phyloP scores from a whole-genome alignment of 2,113 vertebrate species.

The Chaenogobius annularis region DNA sequence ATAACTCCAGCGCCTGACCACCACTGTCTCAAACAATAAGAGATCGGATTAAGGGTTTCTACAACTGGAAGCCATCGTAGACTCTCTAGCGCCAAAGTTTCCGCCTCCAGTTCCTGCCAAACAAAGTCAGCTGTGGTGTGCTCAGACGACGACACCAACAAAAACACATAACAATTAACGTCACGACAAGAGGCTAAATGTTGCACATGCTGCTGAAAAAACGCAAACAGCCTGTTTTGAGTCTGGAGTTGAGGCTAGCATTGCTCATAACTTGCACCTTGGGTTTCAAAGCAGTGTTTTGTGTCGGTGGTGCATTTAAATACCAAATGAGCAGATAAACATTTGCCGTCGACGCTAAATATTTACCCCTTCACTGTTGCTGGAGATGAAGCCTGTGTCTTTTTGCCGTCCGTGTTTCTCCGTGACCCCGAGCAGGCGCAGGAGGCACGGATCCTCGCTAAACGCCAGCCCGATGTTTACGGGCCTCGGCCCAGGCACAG shows the following conservation, averaged over 20 bases:
- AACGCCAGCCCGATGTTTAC: slow-evolving; percentile 79
- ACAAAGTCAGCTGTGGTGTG: slow-evolving; percentile 29
- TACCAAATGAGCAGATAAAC: neutral
- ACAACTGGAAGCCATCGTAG: slow-evolving; percentile 29
- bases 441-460: slow-evolving; percentile 80
- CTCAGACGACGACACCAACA: neutral
- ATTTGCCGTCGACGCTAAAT: slow-evolving; percentile 10
- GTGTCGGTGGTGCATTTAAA: neutral
- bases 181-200: slow-evolving; percentile 3
- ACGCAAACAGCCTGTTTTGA: slow-evolving; percentile 2
- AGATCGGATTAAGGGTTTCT: slow-evolving; percentile 33
- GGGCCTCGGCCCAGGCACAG: slow-evolving; percentile 77
- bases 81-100: slow-evolving; percentile 54
- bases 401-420: slow-evolving; percentile 79
- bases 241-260: slow-evolving; percentile 32
- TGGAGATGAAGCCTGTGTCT: slow-evolving; percentile 79
- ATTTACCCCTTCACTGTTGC: slow-evolving; percentile 78
- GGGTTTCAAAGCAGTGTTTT: neutral
- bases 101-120: slow-evolving; percentile 41
- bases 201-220: neutral
- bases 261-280: neutral
- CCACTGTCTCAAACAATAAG: slow-evolving; percentile 15
- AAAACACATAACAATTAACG: slow-evolving; percentile 1
- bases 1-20: slow-evolving; percentile 13
- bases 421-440: slow-evolving; percentile 78